These are phyloP conservation scores for Bhutanitis thaidina DNA, from an alignment of 2,888 invertebrate genomes.

Conservation along the genomic window DNA sequence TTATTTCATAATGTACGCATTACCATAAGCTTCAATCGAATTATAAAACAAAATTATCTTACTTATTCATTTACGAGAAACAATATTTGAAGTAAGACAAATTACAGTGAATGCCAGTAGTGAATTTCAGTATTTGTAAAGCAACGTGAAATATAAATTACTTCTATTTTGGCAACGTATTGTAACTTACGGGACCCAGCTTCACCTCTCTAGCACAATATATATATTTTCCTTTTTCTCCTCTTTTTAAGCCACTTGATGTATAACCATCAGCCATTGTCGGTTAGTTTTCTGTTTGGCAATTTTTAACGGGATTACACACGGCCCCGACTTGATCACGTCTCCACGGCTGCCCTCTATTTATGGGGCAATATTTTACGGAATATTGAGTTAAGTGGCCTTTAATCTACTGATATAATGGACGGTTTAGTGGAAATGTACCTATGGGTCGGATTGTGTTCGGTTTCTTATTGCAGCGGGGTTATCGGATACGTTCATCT, in stretches of 20 bases:
- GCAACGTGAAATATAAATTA: too few relatives aligned
- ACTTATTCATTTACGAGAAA: too few relatives aligned
- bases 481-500: constrained; percentile 17
- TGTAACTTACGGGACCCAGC: background rate
- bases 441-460: constrained; percentile 58
- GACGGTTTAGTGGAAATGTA: constrained; percentile 49
- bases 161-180: too few relatives aligned
- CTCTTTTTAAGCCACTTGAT: constrained; percentile 67
- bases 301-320: constrained; percentile 77
- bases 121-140: too few relatives aligned
- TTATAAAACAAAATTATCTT: too few relatives aligned
- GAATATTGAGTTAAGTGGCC: constrained; percentile 78
- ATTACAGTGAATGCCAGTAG: too few relatives aligned
- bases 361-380: constrained; percentile 77
- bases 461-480: constrained; percentile 56
- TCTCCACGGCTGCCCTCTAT: constrained; percentile 67
- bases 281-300: constrained; percentile 75
- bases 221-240: constrained; percentile 44
- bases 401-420: constrained; percentile 78
- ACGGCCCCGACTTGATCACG: constrained; percentile 64
- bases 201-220: background rate
- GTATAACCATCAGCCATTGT: constrained; percentile 62
- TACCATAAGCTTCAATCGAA: too few relatives aligned
- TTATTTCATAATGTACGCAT: too few relatives aligned
- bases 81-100: too few relatives aligned